Evolutionary conservation across 2,797 vertebrate species (phyloP).

Genomic region (Fringilla coelebs): DNA sequence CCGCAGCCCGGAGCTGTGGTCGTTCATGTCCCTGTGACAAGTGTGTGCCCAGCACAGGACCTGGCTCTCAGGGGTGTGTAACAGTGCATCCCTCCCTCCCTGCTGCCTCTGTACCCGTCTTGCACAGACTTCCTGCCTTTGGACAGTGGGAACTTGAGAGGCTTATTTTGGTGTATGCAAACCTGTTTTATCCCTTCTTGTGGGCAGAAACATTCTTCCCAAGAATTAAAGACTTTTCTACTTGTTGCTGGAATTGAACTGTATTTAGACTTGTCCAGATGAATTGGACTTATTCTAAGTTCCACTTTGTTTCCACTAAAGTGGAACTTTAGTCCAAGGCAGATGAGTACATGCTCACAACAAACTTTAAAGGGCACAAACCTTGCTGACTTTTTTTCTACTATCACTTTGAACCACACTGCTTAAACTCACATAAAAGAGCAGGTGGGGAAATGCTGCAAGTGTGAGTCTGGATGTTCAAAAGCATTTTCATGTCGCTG

Average conservation of each 20-base stretch:
- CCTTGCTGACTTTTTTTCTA: background rate
- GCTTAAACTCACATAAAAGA: background rate
- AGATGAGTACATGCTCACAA: background rate
- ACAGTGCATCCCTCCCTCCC: background rate
- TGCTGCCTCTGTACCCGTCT: background rate
- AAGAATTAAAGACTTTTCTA: background rate
- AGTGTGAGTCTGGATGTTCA: background rate
- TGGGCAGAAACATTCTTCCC: background rate
- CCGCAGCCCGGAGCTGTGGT: accelerated
- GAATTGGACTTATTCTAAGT: background rate
- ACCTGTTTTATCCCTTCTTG: background rate
- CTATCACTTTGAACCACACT: background rate
- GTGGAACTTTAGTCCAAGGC: background rate
- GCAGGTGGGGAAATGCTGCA: background rate
- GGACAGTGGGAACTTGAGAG: background rate
- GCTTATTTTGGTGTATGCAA: background rate
- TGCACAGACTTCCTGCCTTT: background rate
- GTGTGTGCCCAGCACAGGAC: accelerated
- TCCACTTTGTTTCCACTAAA: background rate
- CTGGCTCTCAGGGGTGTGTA: background rate
- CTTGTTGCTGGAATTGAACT: background rate
- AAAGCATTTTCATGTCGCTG: background rate
- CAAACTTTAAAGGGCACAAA: background rate
- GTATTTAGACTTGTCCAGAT: background rate
- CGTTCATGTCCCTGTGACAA: background rate